Percentiles rank a stretch among this genome's conserved stretches.
Evolutionary conservation across 1,140 invertebrate species (phyloP).

Genomic region (Ctenoplectra terminalis): DNA sequence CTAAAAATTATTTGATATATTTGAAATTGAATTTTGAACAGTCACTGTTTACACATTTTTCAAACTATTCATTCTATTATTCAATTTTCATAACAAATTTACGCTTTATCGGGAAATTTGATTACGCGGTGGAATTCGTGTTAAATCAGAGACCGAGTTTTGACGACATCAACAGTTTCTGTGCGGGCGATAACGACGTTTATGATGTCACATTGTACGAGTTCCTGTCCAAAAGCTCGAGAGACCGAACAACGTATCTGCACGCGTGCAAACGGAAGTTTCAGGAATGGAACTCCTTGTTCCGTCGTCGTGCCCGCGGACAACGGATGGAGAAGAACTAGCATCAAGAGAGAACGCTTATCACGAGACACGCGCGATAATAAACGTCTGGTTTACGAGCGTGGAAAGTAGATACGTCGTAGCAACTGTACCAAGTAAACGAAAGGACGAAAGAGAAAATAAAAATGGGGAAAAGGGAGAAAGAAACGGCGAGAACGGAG

Average conservation of each 20-base stretch:
- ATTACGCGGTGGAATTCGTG: neutral
- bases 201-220: neutral
- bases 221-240: slow-evolving; percentile 1
- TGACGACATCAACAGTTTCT: neutral
- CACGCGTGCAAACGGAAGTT: slow-evolving; percentile 25
- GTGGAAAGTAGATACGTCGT: slow-evolving; percentile 56
- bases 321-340: slow-evolving; percentile 31
- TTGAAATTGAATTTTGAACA: no score
- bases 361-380: slow-evolving; percentile 71
- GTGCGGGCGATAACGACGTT: slow-evolving; percentile 12
- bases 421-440: slow-evolving; percentile 29
- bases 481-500: neutral
- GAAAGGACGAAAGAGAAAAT: slow-evolving; percentile 30
- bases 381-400: slow-evolving; percentile 75
- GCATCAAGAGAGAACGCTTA: slow-evolving; percentile 62
- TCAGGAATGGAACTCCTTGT: slow-evolving; percentile 28
- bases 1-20: no score
- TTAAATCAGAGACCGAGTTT: neutral
- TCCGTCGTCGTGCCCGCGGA: neutral
- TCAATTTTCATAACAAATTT: neutral
- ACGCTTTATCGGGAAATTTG: neutral
- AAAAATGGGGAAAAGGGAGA: neutral
- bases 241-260: neutral
- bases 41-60: no score
- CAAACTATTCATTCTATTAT: no score